phyloP scores from a whole-genome alignment of 2,888 invertebrate species.

The Limnephilus auricula region DNA sequence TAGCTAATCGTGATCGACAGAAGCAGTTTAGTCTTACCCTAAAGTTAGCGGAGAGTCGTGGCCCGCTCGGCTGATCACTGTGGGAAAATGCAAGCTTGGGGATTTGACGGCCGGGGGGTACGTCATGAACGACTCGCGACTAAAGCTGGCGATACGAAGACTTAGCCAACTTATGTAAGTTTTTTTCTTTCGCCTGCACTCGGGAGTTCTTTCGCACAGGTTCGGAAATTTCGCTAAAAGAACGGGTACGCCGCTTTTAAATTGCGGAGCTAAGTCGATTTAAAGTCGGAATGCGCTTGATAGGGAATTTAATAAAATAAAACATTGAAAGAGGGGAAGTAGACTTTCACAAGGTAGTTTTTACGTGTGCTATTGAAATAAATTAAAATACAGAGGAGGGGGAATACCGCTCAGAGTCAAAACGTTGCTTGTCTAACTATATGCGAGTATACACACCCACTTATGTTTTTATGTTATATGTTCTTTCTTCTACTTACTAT shows the following conservation, averaged over 20 bases:
- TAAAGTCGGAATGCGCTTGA: background rate
- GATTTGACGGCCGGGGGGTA: slow-evolving; percentile 25
- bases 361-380: background rate
- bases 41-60: background rate
- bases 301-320: background rate
- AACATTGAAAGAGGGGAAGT: background rate
- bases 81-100: slow-evolving; percentile 34
- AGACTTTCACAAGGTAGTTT: background rate
- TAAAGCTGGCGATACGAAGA: slow-evolving; percentile 20
- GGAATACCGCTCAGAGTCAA: background rate
- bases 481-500: too few relatives aligned
- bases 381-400: background rate
- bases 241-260: background rate
- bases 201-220: background rate
- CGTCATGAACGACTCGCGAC: slow-evolving; percentile 32
- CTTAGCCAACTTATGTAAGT: background rate
- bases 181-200: background rate
- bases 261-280: background rate
- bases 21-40: slow-evolving; percentile 34
- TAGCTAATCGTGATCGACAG: slow-evolving; percentile 39
- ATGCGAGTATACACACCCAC: too few relatives aligned
- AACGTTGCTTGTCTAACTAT: background rate
- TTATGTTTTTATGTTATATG: too few relatives aligned
- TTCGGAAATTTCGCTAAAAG: too few relatives aligned
- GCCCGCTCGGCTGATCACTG: slow-evolving; percentile 32